Percentiles rank a stretch among this genome's conserved stretches.
These are phyloP conservation scores for Pogonocherus hispidulus DNA, from an alignment of 2,888 invertebrate genomes.

Conservation along the genomic window DNA sequence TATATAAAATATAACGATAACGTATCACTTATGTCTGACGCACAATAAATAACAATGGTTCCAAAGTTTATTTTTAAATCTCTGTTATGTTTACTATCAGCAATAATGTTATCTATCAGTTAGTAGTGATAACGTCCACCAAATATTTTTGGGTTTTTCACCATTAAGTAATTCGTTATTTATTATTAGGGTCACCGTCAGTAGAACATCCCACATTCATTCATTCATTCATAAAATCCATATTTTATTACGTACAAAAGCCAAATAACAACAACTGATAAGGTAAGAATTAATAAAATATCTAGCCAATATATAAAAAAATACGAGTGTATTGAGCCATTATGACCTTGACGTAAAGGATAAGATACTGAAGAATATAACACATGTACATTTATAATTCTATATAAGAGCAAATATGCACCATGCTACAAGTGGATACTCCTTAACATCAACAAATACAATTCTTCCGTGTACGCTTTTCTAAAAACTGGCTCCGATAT, in stretches of 20 bases:
- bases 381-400: neutral
- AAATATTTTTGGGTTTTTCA: neutral
- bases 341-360: neutral
- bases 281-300: neutral
- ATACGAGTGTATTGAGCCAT: neutral
- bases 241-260: neutral
- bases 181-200: neutral
- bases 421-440: neutral
- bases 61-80: neutral
- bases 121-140: neutral
- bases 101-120: neutral
- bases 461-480: conserved; percentile 24
- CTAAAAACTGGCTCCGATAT: conserved; percentile 27
- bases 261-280: neutral
- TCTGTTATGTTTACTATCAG: neutral
- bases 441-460: conserved; percentile 1
- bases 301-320: neutral
- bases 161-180: neutral
- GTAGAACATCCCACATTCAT: neutral
- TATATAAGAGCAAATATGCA: neutral
- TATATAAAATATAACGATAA: too few relatives aligned
- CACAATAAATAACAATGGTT: neutral
- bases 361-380: neutral
- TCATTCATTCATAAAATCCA: neutral
- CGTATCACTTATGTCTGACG: too few relatives aligned